Evolutionary conservation across 2,113 vertebrate species (phyloP).

Genomic region (Pagrus major): DNA sequence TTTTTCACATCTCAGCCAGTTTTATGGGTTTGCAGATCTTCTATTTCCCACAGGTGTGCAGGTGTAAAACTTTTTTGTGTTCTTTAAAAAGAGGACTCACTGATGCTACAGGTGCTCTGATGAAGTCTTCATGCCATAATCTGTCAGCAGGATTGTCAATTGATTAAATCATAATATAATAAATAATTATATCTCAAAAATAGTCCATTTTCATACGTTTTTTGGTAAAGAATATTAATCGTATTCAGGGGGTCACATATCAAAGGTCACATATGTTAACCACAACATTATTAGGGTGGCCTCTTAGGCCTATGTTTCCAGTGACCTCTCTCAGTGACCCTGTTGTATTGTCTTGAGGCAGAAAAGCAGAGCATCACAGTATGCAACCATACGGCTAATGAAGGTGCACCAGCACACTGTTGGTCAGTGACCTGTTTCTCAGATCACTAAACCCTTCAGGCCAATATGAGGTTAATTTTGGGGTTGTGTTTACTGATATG

Average conservation of each 20-base stretch:
- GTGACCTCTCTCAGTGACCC: conserved; percentile 42
- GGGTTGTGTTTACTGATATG: conserved; percentile 36
- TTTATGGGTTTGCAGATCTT: background rate
- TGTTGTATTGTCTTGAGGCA: conserved; percentile 20
- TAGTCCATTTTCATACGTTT: background rate
- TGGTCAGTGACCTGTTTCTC: conserved; percentile 42
- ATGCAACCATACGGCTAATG: conserved; percentile 26
- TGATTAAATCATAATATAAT: background rate
- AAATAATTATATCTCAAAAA: background rate
- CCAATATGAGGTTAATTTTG: conserved; percentile 34
- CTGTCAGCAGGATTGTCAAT: too few species aligned
- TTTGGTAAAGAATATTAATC: background rate
- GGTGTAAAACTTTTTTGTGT: background rate
- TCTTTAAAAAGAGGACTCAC: too few species aligned
- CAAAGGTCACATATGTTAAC: conserved; percentile 7
- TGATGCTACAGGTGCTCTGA: too few species aligned
- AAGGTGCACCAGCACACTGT: conserved; percentile 10
- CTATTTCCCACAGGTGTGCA: background rate
- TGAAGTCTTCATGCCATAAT: too few species aligned
- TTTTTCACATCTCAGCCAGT: background rate
- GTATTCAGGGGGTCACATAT: background rate
- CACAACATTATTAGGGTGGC: background rate
- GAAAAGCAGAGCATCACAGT: conserved; percentile 33
- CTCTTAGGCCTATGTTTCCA: background rate
- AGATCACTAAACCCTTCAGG: conserved; percentile 41